These are phyloP conservation scores for Enteromius trimaculatus DNA, from an alignment of 2,797 vertebrate species.

Conservation along the genomic window DNA sequence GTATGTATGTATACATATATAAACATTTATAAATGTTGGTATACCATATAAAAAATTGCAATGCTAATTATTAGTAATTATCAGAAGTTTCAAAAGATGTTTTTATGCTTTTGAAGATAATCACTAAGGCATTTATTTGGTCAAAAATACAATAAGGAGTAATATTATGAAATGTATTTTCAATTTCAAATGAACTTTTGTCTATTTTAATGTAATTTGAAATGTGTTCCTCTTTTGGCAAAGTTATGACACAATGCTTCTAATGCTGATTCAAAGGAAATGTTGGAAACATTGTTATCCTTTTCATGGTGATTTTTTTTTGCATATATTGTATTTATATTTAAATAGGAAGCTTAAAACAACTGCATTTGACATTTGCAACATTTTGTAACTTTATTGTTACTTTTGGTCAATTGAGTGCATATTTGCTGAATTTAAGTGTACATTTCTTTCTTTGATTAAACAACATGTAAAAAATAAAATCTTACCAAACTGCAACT, in stretches of 20 bases:
- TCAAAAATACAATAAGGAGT: background rate
- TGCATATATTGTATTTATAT: background rate
- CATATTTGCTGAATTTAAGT: background rate
- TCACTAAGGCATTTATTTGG: background rate
- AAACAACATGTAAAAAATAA: background rate
- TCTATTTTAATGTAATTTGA: background rate
- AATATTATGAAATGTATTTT: background rate
- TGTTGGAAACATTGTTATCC: background rate
- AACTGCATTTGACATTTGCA: background rate
- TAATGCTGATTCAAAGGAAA: background rate
- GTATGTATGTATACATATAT: too few relatives aligned
- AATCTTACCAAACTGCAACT: background rate
- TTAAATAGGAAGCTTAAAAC: background rate
- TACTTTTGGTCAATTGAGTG: too few relatives aligned
- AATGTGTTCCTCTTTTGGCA: background rate
- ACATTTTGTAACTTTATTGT: too few relatives aligned
- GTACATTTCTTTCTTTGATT: background rate
- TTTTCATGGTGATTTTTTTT: background rate
- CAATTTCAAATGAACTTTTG: background rate
- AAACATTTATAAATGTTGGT: too few relatives aligned
- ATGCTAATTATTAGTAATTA: too few relatives aligned
- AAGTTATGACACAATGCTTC: background rate
- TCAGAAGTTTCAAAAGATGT: too few relatives aligned
- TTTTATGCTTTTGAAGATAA: too few relatives aligned
- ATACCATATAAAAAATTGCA: too few relatives aligned